These are phyloP conservation scores for Xylota sylvarum DNA, from an alignment of 2,888 invertebrate genomes.

Conservation along the genomic window DNA sequence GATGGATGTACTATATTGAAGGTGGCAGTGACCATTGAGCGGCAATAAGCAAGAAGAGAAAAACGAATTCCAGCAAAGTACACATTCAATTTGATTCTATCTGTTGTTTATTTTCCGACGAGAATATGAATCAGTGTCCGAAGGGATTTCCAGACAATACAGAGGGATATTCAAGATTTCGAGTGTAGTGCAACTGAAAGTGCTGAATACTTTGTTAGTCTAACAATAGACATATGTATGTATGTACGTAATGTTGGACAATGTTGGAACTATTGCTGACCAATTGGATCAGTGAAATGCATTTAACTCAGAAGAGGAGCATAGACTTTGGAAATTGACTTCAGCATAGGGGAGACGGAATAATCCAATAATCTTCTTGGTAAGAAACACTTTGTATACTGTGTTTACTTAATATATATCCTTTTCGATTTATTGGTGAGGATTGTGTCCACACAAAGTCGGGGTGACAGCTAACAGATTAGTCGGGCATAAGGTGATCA, in stretches of 20 bases:
- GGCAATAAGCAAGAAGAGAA: slow-evolving; percentile 11
- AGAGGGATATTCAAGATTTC: slow-evolving; percentile 9
- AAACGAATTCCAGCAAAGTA: slow-evolving; percentile 31
- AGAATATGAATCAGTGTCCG: slow-evolving; percentile 53
- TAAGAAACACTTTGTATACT: not conserved
- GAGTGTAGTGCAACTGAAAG: slow-evolving; percentile 17
- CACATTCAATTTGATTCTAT: slow-evolving; percentile 57
- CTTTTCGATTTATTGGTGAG: slow-evolving; percentile 1
- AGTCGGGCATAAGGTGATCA: too few relatives aligned
- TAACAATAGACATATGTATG: not conserved
- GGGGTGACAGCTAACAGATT: too few relatives aligned
- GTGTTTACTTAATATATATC: slow-evolving; percentile 3
- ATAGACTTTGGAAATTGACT: not conserved
- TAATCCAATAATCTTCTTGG: slow-evolving; percentile 27
- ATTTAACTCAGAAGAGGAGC: not conserved
- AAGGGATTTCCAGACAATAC: slow-evolving; percentile 33
- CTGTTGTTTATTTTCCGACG: slow-evolving; percentile 53
- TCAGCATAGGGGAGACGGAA: not conserved
- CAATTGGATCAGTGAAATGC: slow-evolving; percentile 21
- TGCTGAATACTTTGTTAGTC: slow-evolving; percentile 18
- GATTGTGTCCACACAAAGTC: not conserved
- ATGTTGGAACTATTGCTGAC: slow-evolving; percentile 8
- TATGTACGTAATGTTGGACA: not conserved
- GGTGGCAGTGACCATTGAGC: slow-evolving; percentile 1
- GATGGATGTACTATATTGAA: slow-evolving; percentile 7